Conservation (phyloP, 2,797 vertebrate genomes). For the Urosaurus nigricauda region DNA sequence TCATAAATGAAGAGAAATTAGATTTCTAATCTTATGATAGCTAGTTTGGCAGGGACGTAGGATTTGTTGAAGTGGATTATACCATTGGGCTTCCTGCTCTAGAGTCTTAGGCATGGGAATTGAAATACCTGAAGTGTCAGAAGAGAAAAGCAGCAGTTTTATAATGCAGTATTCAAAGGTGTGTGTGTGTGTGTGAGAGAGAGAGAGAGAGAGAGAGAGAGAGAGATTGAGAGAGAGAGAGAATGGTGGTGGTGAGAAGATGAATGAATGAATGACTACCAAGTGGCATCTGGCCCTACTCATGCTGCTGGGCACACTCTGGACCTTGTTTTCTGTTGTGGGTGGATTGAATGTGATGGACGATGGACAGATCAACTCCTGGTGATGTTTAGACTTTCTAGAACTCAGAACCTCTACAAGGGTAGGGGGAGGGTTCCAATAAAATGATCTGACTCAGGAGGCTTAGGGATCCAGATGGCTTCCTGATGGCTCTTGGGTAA, state of each 20-base stretch:
- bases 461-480: no score
- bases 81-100: not conserved
- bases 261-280: not conserved
- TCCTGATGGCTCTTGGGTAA: no score
- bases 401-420: no score
- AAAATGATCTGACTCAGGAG: no score
- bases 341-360: no score
- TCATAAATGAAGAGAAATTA: constrained; percentile 45
- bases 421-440: no score
- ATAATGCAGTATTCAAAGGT: not conserved
- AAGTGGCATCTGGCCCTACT: no score
- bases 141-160: constrained; percentile 39
- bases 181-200: constrained; percentile 4
- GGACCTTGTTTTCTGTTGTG: no score
- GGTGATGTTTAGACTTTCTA: no score
- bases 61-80: constrained; percentile 18
- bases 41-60: constrained; percentile 25
- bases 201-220: constrained; percentile 29
- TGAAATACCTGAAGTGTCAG: constrained; percentile 20
- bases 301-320: no score
- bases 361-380: no score
- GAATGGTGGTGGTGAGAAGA: not conserved
- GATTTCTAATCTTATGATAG: constrained; percentile 49
- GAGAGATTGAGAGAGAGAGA: not conserved
- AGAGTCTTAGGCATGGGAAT: constrained; percentile 13